Evolutionary conservation across 2,888 invertebrate species (phyloP).

Genomic region (Neoitamus cyanurus): DNA sequence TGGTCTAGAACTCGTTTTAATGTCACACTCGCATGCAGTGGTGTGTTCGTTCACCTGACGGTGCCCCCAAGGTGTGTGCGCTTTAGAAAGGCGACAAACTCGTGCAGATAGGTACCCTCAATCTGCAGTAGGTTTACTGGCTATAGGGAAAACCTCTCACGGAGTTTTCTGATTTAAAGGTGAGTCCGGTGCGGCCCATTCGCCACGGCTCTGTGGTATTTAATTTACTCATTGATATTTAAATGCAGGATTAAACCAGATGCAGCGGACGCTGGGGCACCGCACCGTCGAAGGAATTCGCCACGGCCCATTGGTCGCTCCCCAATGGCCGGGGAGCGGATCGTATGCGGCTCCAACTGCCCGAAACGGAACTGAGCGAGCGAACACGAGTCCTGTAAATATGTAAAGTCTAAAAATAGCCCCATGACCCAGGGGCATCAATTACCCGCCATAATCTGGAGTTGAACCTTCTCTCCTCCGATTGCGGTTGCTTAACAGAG

Average conservation of each 20-base stretch:
- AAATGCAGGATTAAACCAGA: constrained; percentile 17
- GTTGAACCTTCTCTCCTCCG: neutral
- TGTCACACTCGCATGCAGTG: neutral
- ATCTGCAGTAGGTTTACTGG: neutral
- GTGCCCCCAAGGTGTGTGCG: neutral
- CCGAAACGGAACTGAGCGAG: neutral
- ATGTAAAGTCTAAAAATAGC: constrained; percentile 25
- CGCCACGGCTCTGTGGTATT: neutral
- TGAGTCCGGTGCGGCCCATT: neutral
- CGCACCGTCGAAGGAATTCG: neutral
- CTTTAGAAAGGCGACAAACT: neutral
- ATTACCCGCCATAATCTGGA: constrained; percentile 8
- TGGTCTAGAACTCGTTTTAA: neutral
- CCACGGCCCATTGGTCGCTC: neutral
- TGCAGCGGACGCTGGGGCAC: neutral
- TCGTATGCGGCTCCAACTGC: neutral
- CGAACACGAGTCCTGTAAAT: neutral
- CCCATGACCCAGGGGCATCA: constrained; percentile 21
- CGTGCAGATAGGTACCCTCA: neutral
- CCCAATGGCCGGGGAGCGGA: neutral
- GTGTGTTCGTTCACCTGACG: neutral
- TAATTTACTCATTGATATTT: constrained; percentile 18
- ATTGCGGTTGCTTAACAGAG: neutral
- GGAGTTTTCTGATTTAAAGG: neutral
- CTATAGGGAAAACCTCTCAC: neutral